A percentile compares a stretch with the other conserved stretches of the same genome.
phyloP scores from a whole-genome alignment of 2,888 invertebrate species.

The Glomeris marginata region DNA sequence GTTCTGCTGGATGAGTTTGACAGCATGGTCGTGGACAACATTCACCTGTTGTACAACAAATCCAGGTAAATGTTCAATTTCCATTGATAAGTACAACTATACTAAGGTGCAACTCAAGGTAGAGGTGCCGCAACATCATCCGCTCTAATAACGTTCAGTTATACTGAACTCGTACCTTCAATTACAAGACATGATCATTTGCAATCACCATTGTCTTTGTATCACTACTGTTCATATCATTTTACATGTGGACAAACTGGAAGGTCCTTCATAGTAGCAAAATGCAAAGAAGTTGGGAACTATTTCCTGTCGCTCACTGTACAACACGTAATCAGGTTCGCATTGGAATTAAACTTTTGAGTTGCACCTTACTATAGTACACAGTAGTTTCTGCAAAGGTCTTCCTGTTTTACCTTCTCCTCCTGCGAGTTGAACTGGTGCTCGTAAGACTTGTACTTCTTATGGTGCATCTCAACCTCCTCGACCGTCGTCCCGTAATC shows the following conservation, averaged over 20 bases:
- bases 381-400: too few relatives aligned
- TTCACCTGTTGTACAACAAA: constrained; percentile 36
- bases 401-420: constrained; percentile 53
- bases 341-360: too few relatives aligned
- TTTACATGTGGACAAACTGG: too few relatives aligned
- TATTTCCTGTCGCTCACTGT: too few relatives aligned
- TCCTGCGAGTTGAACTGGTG: constrained; percentile 75
- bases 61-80: background rate
- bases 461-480: constrained; percentile 73
- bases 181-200: background rate
- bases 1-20: constrained; percentile 70
- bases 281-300: too few relatives aligned
- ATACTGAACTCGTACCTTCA: too few relatives aligned
- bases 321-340: too few relatives aligned
- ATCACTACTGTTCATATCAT: too few relatives aligned
- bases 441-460: constrained; percentile 90
- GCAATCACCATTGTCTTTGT: background rate
- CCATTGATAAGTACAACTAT: constrained; percentile 1
- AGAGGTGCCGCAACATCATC: too few relatives aligned
- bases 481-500: constrained; percentile 39
- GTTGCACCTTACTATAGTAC: too few relatives aligned
- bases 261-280: too few relatives aligned
- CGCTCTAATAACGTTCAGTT: too few relatives aligned
- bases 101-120: background rate
- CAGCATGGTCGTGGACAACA: constrained; percentile 65